Evolutionary conservation across 2,888 invertebrate genomes (phyloP), one percentile per base, ranked within the genome.

Genomic region (Rhyacophila evoluta): DNA sequence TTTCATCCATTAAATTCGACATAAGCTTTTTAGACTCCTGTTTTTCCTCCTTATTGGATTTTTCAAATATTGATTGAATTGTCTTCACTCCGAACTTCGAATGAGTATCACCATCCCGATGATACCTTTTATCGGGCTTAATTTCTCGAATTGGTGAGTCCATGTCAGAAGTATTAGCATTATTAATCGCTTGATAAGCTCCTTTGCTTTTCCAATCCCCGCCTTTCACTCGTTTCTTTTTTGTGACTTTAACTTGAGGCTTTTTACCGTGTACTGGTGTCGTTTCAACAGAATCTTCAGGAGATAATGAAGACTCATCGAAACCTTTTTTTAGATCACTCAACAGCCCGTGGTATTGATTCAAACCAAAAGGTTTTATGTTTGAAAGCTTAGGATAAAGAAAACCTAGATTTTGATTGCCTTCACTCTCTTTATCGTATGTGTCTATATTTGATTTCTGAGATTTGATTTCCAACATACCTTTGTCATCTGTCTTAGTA

Each of bases 241-340:
- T 87, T 80, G 84, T 83, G 28, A 86, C 83, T 78, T 87, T 87
- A 79, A 86, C 86, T 74, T 86, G 86, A 27, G 86, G 84, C 72
- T 88, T 87, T 0, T 87, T 85, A 83, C 89, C 87, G 85, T 91
- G 91, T 74, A 91, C 87, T 8, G 92, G 92, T 82, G 91, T 91
- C 83, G 91, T 91, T 80, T 86, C 89, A 81, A 86, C 85, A 68
- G 86, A 87, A 83, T 86, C 87, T 80, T 86, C 85, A 38, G 87
- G 83, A 27, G 86, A 87, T 12, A 86, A 86, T 1, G 84, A 85
- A 0, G 87, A 87, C 79, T 87, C 78, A 10, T 77, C 74, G 10
- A 75, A 72, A 38, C 72, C 72, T 27, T 80, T 80, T 37, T 79
- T 80, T n/a, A 78, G 15, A 68, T 78, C 77, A 10, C 39, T 70